Base-by-base conservation (phyloP, 2,113 vertebrate species). In the Heterotilapia buettikoferi region DNA sequence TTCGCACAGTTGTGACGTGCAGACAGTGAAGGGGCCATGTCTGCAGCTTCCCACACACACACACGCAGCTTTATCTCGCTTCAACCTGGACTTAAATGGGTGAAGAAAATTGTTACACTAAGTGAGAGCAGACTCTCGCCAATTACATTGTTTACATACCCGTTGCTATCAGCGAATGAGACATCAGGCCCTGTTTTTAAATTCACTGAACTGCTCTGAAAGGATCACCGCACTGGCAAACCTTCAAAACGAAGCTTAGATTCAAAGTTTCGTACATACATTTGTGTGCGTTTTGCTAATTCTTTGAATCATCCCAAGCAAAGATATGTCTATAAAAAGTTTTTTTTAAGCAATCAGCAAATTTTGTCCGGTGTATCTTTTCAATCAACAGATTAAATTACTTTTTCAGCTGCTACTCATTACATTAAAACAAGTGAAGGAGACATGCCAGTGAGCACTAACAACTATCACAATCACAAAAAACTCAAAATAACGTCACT, bases 1-100 rank as follows among this genome's bases (percentile, higher is more conserved):
- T 92, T 94, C 76, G 2, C 93, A 89, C 79, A 79, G 80, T 88
- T 84, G 87, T 88, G 89, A 92, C 73, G 73, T 66, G 61, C 88
- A 93, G 94, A 92, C 87, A 53, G 86, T 1, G 9, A 57, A 13
- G 52, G 56, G 90, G 81, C 40, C 59, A 40, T 43, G 66, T 90
- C 86, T 83, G 78, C 79, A 45, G 26, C 19, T n/a, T 78, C 6
- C 59, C 36, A 19, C 61, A 16, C 54, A 81, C 61, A 4, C 36
- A 3, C 33, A 0, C 3, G 18, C 38, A 26, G 21, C 5, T 68
- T 52, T 13, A 54, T 50, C 33, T 84, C 21, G 6, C 16, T 84
- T 84, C 18, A 38, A 78, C 45, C 21, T 78, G 26, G 6, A 50
- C 45, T 13, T 78, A 50, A 78, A 78, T 52, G 45, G 45, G 11